Percentiles rank a stretch among this genome's conserved stretches.
Evolutionary conservation across 2,797 vertebrate genomes (phyloP).

Genomic region (Pseudocheirus occidentalis): DNA sequence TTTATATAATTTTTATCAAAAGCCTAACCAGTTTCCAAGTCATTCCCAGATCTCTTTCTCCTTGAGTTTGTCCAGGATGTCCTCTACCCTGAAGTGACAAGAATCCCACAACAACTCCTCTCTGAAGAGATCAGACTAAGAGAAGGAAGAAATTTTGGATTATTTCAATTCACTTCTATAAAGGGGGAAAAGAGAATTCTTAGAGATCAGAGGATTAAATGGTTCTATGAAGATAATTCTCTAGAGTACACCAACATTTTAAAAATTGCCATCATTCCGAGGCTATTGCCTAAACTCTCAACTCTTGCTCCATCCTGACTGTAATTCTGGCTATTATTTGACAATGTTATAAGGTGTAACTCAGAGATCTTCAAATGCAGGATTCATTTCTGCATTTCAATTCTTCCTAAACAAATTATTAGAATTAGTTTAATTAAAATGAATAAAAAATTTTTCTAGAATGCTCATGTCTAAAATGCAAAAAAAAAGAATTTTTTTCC

Average conservation of each 20-base stretch:
- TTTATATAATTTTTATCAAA: background rate
- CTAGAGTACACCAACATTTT: background rate
- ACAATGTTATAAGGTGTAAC: too few relatives aligned
- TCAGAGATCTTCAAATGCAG: too few relatives aligned
- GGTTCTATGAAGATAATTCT: background rate
- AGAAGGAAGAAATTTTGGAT: background rate
- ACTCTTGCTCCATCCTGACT: too few relatives aligned
- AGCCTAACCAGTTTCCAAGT: background rate
- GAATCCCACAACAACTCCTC: background rate
- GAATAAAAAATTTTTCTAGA: background rate
- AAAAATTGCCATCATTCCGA: background rate
- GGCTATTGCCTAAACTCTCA: background rate
- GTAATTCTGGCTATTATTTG: too few relatives aligned
- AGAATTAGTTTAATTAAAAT: too few relatives aligned
- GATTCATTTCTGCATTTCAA: too few relatives aligned
- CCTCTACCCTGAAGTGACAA: background rate
- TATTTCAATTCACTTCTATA: background rate
- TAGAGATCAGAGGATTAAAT: background rate
- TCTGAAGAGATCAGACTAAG: background rate
- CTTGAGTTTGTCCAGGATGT: background rate
- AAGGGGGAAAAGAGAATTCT: background rate
- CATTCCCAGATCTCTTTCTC: background rate
- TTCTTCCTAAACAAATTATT: too few relatives aligned
- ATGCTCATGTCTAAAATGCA: background rate
- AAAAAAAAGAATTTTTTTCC: background rate